Base-by-base conservation (phyloP, 2,113 vertebrate genomes). In the Indri indri region DNA sequence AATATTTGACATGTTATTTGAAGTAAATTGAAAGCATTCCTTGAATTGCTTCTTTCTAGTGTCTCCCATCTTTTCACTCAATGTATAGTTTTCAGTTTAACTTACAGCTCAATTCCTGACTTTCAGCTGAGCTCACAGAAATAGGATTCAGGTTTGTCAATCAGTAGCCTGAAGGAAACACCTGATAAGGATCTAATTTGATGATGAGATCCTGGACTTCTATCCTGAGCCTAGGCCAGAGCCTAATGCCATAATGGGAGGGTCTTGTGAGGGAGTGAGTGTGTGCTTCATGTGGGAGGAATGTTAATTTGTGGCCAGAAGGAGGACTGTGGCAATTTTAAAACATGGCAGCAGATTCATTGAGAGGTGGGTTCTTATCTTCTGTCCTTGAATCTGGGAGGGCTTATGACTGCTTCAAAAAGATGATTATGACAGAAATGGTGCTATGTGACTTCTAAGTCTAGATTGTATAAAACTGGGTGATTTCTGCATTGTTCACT, bases 1-100 rank as follows among this genome's bases (percentile, higher is more conserved):
- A 89, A 57, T 91, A 66, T 86, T 66, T 66, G 30, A 57, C 90
- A 34, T 73, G 25, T 96, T 94, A 63, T 93, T 79, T 92, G 61
- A 96, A 91, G 61, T 87, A 68, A 73, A 95, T 40, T 61, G 82
- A 95, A 97, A 73, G 66, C 73, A 82, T 68, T 89, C 47, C 87
- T 91, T 86, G 22, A 82, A 94, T 91, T 66, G 45, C 54, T 94
- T 82, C 73, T 88, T 84, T 90, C 30, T 57, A n/a, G 17, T 77
- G 23, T 66, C 65, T 76, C 37, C 73, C 32, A 68, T 92, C 27
- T 80, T 90, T 68, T 73, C 16, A 68, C 3, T 27, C 27, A 65
- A 76, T 85, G n/a, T 70, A 47, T 18, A 68, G 34, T 65, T 88
- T 65, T 90, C 37, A 25, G 34, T 86, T 90, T 94, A 89, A 57